These are phyloP conservation scores for Pseudorasbora parva DNA, from an alignment of 2,113 vertebrate species.

Conservation along the genomic window DNA sequence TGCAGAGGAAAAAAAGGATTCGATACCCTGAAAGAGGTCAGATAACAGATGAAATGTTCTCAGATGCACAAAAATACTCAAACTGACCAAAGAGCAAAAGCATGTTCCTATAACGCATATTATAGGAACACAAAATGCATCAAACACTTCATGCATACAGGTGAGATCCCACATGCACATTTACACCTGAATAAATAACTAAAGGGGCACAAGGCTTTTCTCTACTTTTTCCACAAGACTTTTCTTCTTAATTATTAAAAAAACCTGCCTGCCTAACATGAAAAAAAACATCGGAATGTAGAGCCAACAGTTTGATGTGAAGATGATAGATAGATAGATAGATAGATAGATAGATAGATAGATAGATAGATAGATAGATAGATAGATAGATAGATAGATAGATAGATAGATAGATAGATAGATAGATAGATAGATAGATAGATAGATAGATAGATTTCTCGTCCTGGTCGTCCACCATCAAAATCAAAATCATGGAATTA, in stretches of 20 bases:
- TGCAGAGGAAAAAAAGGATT: conserved; percentile 8
- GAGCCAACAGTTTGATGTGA: neutral
- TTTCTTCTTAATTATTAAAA: neutral
- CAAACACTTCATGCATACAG: neutral
- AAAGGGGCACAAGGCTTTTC: neutral
- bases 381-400: no score
- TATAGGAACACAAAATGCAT: neutral
- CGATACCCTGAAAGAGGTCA: conserved; percentile 5
- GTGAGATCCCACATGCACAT: neutral
- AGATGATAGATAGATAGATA: neutral
- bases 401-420: no score
- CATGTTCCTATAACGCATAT: neutral
- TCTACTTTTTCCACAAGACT: neutral
- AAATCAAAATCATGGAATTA: neutral
- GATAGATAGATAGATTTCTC: no score
- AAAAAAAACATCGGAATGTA: neutral
- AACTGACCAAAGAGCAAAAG: neutral
- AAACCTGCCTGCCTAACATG: neutral
- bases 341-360: neutral
- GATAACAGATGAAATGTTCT: neutral
- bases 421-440: no score
- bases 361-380: no score
- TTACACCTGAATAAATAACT: conserved; percentile 1
- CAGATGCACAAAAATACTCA: no score
- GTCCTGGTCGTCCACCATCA: neutral